Conservation (phyloP, 2,113 vertebrate species). For the Python bivittatus region DNA sequence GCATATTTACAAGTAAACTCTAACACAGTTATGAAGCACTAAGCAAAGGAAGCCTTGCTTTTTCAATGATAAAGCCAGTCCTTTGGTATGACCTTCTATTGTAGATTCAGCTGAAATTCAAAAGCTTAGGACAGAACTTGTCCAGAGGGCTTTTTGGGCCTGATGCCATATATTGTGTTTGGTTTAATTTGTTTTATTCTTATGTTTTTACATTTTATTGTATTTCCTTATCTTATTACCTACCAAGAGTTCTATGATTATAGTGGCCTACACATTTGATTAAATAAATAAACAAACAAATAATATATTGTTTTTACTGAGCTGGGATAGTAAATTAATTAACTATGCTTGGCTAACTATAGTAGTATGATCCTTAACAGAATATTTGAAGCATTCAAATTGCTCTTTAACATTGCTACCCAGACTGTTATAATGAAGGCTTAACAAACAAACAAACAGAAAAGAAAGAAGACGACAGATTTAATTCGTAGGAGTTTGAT, state of each 20-base stretch:
- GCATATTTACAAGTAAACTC: conserved; percentile 21
- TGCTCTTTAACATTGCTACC: conserved; percentile 63
- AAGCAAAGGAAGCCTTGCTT: background rate
- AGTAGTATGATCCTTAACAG: conserved; percentile 61
- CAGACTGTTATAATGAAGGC: conserved; percentile 60
- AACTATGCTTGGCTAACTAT: conserved; percentile 47
- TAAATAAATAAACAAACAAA: background rate
- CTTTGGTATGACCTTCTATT: background rate
- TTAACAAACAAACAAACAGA: conserved; percentile 60
- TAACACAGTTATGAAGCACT: background rate
- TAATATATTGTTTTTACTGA: conserved; percentile 39
- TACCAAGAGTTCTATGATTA: background rate
- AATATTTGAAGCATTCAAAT: conserved; percentile 68
- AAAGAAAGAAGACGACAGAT: conserved; percentile 51
- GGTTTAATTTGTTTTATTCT: background rate
- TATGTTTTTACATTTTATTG: background rate
- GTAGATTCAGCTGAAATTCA: background rate
- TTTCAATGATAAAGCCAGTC: background rate
- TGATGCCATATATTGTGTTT: background rate
- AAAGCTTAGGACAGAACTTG: background rate
- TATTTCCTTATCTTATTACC: background rate
- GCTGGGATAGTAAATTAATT: conserved; percentile 33
- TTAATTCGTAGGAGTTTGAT: conserved; percentile 53
- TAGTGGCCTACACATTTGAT: background rate
- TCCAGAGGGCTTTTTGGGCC: background rate